A percentile compares a stretch with the other conserved stretches of the same genome.
These are phyloP conservation scores for Hydrochoerus hydrochaeris DNA, from an alignment of 2,113 vertebrate genomes.

Conservation along the genomic window DNA sequence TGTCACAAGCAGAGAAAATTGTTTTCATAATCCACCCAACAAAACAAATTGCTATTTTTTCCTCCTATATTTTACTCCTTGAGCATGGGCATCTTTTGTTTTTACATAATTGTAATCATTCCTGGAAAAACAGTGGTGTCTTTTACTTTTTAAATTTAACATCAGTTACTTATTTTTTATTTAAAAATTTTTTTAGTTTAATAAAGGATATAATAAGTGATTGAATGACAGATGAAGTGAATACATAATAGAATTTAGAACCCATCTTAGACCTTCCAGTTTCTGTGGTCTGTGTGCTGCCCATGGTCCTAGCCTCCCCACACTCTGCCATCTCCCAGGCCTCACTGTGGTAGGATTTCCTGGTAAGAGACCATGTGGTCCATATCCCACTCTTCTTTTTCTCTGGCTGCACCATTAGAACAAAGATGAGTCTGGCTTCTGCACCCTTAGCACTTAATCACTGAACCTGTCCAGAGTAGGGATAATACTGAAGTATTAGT, in stretches of 20 bases:
- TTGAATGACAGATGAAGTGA: not conserved
- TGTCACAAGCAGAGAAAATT: conserved; percentile 19
- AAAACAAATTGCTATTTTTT: not conserved
- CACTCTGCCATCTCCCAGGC: not conserved
- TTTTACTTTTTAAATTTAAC: conserved; percentile 30
- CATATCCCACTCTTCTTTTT: not conserved
- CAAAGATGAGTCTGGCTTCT: not conserved
- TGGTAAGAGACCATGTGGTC: fast-evolving
- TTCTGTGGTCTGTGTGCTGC: not conserved
- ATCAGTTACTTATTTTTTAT: not conserved
- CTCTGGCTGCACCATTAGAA: not conserved
- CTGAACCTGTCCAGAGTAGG: not conserved
- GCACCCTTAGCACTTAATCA: not conserved
- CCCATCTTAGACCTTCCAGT: not conserved
- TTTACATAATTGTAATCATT: not conserved
- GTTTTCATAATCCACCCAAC: not conserved
- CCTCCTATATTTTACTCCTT: not conserved
- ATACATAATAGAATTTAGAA: not conserved
- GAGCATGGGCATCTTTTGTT: not conserved
- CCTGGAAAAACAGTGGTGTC: not conserved
- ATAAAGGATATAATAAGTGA: not conserved
- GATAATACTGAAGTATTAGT: too few species aligned
- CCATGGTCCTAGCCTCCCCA: fast-evolving
- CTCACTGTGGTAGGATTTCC: not conserved
- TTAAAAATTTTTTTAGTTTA: not conserved